These are phyloP conservation scores for Polypedilum vanderplanki DNA, from an alignment of 1,140 invertebrate species.

Conservation along the genomic window DNA sequence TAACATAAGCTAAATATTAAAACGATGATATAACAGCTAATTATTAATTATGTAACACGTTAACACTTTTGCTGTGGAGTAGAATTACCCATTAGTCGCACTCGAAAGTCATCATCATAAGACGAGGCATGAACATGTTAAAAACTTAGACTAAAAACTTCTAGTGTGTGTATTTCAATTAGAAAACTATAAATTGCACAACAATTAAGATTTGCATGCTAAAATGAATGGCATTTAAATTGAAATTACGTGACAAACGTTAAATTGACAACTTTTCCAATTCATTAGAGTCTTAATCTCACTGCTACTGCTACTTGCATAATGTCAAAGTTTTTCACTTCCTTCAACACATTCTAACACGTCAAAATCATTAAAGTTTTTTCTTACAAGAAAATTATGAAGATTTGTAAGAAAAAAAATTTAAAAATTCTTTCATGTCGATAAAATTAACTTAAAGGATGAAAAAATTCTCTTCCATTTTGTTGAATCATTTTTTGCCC, in stretches of 20 bases:
- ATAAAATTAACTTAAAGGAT: not conserved
- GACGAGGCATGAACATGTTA: no score
- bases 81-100: not conserved
- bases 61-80: not conserved
- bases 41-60: slow-evolving; percentile 28
- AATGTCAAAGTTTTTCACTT: not conserved
- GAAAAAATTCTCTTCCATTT: no score
- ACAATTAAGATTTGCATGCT: not conserved
- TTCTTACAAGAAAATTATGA: not conserved
- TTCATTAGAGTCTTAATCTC: slow-evolving; percentile 25
- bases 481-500: no score
- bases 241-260: slow-evolving; percentile 27
- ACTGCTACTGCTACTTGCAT: no score
- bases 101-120: slow-evolving; percentile 13
- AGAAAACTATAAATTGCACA: slow-evolving; percentile 26
- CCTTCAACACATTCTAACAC: not conserved
- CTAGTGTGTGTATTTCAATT: not conserved
- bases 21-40: slow-evolving; percentile 14
- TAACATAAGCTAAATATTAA: not conserved
- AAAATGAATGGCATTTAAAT: not conserved
- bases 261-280: slow-evolving; percentile 24
- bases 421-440: not conserved
- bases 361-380: slow-evolving; percentile 14
- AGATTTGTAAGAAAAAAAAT: not conserved
- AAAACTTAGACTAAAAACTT: no score